Evolutionary conservation across 2,888 invertebrate species (phyloP).

Genomic region (Cephus runcator): DNA sequence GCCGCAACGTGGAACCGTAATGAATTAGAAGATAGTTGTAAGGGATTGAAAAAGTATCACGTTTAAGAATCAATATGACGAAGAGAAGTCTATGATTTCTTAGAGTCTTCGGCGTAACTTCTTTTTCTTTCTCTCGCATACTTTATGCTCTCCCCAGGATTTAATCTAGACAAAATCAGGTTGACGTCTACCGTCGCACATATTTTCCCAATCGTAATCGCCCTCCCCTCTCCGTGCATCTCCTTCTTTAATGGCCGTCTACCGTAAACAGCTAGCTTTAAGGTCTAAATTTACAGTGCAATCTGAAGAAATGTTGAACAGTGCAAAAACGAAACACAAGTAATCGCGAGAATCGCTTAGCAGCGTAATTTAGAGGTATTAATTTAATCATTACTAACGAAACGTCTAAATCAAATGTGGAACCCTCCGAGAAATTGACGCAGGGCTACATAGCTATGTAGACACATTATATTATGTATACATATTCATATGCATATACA

Average conservation of each 20-base stretch:
- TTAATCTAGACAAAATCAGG: not conserved
- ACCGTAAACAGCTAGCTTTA: not conserved
- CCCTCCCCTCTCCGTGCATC: not conserved
- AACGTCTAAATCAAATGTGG: constrained; percentile 40
- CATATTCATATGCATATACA: not conserved
- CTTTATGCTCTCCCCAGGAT: not conserved
- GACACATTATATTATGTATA: not conserved
- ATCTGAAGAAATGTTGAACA: constrained; percentile 62
- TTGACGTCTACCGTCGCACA: not conserved
- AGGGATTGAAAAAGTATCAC: not conserved
- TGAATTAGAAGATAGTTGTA: not conserved
- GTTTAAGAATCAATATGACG: not conserved
- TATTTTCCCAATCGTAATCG: constrained; percentile 34
- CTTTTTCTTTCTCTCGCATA: not conserved
- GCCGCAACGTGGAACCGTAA: constrained; percentile 10
- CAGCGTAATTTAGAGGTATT: constrained; percentile 41
- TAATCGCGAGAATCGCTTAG: constrained; percentile 22
- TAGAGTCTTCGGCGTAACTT: not conserved
- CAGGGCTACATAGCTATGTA: not conserved
- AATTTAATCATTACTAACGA: constrained; percentile 55
- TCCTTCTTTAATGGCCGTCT: not conserved
- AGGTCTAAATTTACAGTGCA: constrained; percentile 55
- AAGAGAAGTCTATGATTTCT: not conserved
- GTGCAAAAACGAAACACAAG: not conserved
- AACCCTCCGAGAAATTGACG: constrained; percentile 29